These are phyloP conservation scores for Drosophila limbata DNA, from an alignment of 2,888 invertebrate species.

Conservation along the genomic window DNA sequence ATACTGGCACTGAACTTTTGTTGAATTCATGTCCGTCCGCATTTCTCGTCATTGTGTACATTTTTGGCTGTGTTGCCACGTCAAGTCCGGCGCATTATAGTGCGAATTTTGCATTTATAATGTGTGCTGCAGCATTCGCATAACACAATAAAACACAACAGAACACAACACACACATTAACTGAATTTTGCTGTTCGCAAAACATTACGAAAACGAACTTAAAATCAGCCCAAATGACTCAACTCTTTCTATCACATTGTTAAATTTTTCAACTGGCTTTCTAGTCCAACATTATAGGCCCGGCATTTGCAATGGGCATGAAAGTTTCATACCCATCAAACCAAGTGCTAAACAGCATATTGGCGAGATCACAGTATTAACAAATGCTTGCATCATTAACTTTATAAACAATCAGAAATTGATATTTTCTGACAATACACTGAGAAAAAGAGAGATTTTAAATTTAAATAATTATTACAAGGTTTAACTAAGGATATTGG, in stretches of 20 bases:
- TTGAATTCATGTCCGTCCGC: constrained; percentile 27
- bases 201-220: constrained; percentile 40
- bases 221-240: constrained; percentile 5
- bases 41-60: constrained; percentile 50
- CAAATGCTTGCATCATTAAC: background rate
- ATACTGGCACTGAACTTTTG: constrained; percentile 47
- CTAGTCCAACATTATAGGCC: constrained; percentile 6
- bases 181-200: constrained; percentile 57
- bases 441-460: background rate
- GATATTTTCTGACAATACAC: background rate
- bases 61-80: constrained; percentile 38
- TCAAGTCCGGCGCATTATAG: constrained; percentile 64
- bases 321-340: constrained; percentile 11
- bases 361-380: background rate
- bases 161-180: constrained; percentile 33
- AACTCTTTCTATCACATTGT: background rate
- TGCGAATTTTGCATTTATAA: constrained; percentile 81
- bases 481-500: background rate
- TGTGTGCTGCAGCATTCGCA: constrained; percentile 43
- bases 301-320: constrained; percentile 19
- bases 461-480: background rate
- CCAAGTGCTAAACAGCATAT: constrained; percentile 1
- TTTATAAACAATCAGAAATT: background rate
- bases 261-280: constrained; percentile 11
- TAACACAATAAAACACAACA: constrained; percentile 19